Percentiles rank a stretch among this genome's conserved stretches.
Evolutionary conservation across 2,797 vertebrate species (phyloP).

Genomic region (Falco columbarius): DNA sequence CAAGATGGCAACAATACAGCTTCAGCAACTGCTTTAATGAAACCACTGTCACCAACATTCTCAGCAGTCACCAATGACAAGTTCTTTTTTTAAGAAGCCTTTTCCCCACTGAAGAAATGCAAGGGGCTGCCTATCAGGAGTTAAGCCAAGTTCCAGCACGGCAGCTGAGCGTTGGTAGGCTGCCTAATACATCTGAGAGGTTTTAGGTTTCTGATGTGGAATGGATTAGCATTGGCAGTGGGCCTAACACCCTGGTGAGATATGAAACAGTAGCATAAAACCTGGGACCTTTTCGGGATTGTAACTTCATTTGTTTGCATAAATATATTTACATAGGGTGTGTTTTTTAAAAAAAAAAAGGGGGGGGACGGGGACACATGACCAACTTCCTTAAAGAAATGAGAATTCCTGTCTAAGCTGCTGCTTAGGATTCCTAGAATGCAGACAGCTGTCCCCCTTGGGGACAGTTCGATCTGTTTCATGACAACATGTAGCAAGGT

Average conservation of each 20-base stretch:
- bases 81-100: background rate
- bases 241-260: conserved; percentile 49
- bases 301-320: conserved; percentile 27
- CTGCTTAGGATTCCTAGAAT: background rate
- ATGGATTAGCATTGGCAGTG: conserved; percentile 55
- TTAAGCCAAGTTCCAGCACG: conserved; percentile 48
- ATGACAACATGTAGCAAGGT: background rate
- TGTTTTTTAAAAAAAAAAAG: background rate
- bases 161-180: background rate
- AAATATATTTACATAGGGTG: background rate
- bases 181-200: conserved; percentile 46
- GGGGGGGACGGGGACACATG: too few species aligned
- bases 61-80: background rate
- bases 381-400: background rate
- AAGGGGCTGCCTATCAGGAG: background rate
- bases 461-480: background rate
- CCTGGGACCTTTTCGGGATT: background rate
- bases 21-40: background rate
- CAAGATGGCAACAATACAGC: background rate
- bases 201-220: conserved; percentile 54
- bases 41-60: background rate
- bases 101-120: background rate
- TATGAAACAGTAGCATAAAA: conserved; percentile 62
- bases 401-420: background rate
- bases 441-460: background rate